phyloP scores from a whole-genome alignment of 2,797 vertebrate genomes.

The Morelia viridis region DNA sequence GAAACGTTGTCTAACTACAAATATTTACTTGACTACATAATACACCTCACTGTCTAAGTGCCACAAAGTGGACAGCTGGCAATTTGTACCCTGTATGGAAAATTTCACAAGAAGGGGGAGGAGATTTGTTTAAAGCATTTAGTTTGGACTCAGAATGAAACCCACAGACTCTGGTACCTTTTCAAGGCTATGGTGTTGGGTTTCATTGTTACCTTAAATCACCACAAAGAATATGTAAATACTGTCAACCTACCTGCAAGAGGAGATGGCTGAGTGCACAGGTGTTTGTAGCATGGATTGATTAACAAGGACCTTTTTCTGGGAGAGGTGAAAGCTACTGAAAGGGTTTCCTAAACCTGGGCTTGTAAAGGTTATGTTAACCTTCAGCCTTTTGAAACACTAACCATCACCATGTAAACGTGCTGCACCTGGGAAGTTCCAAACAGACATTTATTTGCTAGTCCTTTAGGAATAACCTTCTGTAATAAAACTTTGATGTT shows the following conservation, averaged over 20 bases:
- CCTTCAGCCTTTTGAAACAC: constrained; percentile 8
- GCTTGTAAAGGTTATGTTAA: constrained; percentile 35
- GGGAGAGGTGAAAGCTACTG: constrained; percentile 1
- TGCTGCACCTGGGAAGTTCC: background rate
- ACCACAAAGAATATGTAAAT: constrained; percentile 21
- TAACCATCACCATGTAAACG: constrained; percentile 32
- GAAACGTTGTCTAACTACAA: constrained; percentile 11
- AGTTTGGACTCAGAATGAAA: constrained; percentile 17
- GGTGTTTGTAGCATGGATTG: constrained; percentile 1
- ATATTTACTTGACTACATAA: constrained; percentile 29
- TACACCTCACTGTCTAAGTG: background rate
- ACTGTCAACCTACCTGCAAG: constrained; percentile 5
- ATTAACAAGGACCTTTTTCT: constrained; percentile 17
- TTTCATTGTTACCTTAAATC: constrained; percentile 25
- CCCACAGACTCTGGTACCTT: background rate
- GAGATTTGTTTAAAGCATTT: constrained; percentile 19
- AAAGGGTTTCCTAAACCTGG: background rate
- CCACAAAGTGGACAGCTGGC: background rate
- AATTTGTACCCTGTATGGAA: background rate
- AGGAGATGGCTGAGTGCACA: constrained; percentile 21
- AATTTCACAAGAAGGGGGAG: constrained; percentile 28
- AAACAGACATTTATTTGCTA: constrained; percentile 17
- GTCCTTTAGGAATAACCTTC: constrained; percentile 20
- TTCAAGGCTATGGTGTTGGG: background rate
- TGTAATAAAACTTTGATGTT: constrained; percentile 40